Percentiles rank a stretch among this genome's conserved stretches.
phyloP scores from a whole-genome alignment of 2,888 invertebrate genomes.

The Acrobasis consociella region DNA sequence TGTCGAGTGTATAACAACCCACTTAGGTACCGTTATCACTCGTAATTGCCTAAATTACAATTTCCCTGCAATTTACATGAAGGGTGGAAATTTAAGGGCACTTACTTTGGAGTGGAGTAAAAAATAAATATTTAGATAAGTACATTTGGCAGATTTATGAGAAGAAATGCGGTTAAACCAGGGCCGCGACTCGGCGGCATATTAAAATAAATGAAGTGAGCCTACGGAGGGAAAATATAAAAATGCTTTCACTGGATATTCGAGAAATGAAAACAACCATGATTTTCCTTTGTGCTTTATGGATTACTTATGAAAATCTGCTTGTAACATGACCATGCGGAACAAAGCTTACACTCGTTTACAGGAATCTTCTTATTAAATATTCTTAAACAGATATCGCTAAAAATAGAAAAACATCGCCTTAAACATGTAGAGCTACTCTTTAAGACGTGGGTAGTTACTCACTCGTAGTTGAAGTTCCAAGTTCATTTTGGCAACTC shows the following conservation, averaged over 20 bases:
- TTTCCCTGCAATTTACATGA: neutral
- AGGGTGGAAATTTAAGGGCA: slow-evolving; percentile 4
- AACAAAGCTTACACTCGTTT: too few relatives aligned
- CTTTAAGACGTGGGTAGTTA: neutral
- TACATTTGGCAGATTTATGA: slow-evolving; percentile 17
- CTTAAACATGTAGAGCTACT: too few relatives aligned
- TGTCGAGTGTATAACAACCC: neutral
- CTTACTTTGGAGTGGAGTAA: slow-evolving; percentile 17
- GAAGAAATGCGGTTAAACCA: slow-evolving; percentile 12
- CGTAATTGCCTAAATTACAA: neutral
- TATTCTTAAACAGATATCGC: too few relatives aligned
- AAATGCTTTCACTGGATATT: neutral
- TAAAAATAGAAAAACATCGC: too few relatives aligned
- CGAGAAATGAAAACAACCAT: neutral
- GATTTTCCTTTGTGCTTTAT: neutral
- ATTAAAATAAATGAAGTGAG: slow-evolving; percentile 17
- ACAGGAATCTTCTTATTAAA: too few relatives aligned
- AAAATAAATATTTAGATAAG: slow-evolving; percentile 14
- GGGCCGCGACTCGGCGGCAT: slow-evolving; percentile 12
- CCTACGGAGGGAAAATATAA: slow-evolving; percentile 5
- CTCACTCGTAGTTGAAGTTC: too few relatives aligned
- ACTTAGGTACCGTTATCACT: neutral
- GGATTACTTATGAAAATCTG: neutral
- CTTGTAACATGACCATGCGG: too few relatives aligned
- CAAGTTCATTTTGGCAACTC: neutral